Evolutionary conservation across 1,140 invertebrate species (phyloP), one percentile per base, ranked within the genome.

Genomic region (Anthonomus grandis): DNA sequence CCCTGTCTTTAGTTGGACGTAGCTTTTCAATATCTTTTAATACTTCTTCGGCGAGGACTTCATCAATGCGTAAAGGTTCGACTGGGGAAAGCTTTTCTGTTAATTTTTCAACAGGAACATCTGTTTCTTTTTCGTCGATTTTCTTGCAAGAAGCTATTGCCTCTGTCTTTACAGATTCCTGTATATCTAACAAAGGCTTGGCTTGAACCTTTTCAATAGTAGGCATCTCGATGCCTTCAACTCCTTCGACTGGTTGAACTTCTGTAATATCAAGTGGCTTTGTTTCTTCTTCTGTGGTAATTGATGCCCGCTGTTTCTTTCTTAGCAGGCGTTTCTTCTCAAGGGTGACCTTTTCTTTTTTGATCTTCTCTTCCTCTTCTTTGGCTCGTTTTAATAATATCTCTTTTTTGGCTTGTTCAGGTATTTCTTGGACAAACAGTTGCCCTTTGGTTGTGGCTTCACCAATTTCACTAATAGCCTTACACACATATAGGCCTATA

Each of bases 401-500:
- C 58, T 66, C 62, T 54, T 67, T 58, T 66, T 68, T 75, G 57
- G 66, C 70, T 31, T 73, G 66, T 57, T 69, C 61, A 4, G 69
- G 63, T 62, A 74, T 67, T 70, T 77, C 74, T 70, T 76, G 65
- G 22, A 92, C 83, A 59, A 83, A 82, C 25, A 95, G 75, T 73
- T 85, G 86, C 1, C 87, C 90, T 74, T 87, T 90, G 2, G 88
- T 88, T 47, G 83, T 80, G n/a, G 83, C 84, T 71, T 87, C 81
- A 48, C 91, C 90, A 45, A 89, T 84, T 64, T 89, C 86, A 70
- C 89, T 93, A 5, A 85, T 83, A 17, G 89, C 85, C 77, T 90
- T 90, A 70, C 93, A 96, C 62, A 85, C 83, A 66, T 97, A 98
- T 24, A 81, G 83, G 31, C 92, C 95, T 52, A 86, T 84, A 64